These are phyloP conservation scores for Clarias pachynema DNA, from an alignment of 2,797 vertebrate genomes.

Conservation along the genomic window DNA sequence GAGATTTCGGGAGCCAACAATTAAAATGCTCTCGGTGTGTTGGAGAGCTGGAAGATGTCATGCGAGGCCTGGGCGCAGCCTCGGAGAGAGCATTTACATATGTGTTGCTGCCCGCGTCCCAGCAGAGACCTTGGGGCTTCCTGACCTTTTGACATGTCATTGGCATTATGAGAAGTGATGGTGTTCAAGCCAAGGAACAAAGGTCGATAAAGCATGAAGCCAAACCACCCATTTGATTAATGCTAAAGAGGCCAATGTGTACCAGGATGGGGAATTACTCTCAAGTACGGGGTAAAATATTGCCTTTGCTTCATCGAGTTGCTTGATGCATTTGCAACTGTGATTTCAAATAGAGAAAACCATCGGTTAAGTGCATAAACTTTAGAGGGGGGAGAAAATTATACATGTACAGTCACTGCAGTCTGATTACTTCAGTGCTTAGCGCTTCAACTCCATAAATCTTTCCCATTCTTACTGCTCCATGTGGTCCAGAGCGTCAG, in stretches of 20 bases:
- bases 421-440: slow-evolving; percentile 12
- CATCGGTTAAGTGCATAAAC: slow-evolving; percentile 5
- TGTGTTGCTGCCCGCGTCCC: slow-evolving; percentile 65
- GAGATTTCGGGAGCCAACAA: slow-evolving; percentile 66
- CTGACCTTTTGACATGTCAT: slow-evolving; percentile 70
- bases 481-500: slow-evolving; percentile 40
- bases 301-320: slow-evolving; percentile 4
- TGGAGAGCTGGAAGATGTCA: slow-evolving; percentile 66
- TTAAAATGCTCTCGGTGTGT: slow-evolving; percentile 72
- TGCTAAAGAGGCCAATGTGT: slow-evolving; percentile 41
- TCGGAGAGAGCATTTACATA: slow-evolving; percentile 67
- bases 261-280: slow-evolving; percentile 32
- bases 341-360: neutral
- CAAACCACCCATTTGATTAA: slow-evolving; percentile 62
- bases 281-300: neutral
- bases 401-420: neutral
- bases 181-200: slow-evolving; percentile 64
- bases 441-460: slow-evolving; percentile 15
- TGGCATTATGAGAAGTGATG: slow-evolving; percentile 65
- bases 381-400: neutral
- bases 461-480: slow-evolving; percentile 14
- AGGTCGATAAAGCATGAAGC: slow-evolving; percentile 63
- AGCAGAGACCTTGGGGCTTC: slow-evolving; percentile 62
- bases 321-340: neutral
- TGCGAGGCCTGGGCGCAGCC: slow-evolving; percentile 44